Conservation (phyloP, 2,113 vertebrate species). For the Myotis yumanensis region DNA sequence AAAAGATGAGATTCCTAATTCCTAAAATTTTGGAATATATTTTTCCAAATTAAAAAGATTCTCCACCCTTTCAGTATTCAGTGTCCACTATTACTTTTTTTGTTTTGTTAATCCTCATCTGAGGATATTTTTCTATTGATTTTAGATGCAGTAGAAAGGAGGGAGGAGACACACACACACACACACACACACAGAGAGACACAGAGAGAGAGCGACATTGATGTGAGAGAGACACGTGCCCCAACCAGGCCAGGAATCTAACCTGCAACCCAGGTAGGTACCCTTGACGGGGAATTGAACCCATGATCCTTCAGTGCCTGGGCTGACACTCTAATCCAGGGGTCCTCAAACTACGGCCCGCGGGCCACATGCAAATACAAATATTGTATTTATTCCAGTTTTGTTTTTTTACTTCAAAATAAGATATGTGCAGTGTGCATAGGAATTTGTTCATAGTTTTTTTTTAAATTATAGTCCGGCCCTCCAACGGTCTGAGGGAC, state of each 20-base stretch:
- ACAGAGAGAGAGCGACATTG: not conserved
- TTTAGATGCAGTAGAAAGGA: not conserved
- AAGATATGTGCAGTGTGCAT: no score
- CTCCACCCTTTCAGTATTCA: not conserved
- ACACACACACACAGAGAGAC: no score
- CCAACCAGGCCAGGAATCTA: not conserved
- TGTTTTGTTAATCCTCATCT: not conserved
- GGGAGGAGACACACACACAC: not conserved
- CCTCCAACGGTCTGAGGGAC: no score
- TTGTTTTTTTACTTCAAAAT: no score
- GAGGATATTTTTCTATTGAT: not conserved
- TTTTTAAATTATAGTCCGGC: no score
- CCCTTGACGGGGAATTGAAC: not conserved
- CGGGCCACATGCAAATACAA: no score
- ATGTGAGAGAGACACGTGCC: not conserved
- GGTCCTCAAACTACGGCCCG: no score
- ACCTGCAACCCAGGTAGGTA: not conserved
- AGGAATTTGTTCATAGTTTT: no score
- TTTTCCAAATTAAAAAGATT: conserved; percentile 44
- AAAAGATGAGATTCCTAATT: not conserved
- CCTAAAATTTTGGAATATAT: not conserved
- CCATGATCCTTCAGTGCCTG: not conserved
- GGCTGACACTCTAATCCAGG: not conserved
- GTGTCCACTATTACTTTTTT: conserved; percentile 1
- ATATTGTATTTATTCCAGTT: no score